Evolutionary conservation across 2,113 vertebrate genomes (phyloP), one percentile per base, ranked within the genome.

Genomic region (Antechinus flavipes): DNA sequence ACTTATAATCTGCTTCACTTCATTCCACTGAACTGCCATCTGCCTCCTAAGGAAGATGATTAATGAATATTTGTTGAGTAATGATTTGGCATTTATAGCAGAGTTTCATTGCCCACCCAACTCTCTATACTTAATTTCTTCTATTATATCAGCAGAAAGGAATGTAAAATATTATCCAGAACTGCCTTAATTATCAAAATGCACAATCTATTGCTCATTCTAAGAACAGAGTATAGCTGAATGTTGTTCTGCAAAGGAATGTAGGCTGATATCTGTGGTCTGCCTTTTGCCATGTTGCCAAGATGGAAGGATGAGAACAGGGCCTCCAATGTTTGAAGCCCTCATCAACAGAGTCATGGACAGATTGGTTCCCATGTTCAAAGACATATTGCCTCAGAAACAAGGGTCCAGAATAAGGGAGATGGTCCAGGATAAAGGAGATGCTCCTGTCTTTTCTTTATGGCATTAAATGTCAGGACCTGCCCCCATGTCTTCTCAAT

Each of bases 151-250:
- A 95, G n/a, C 35, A 94, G 8, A 25, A 54, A 95, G 84, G 93
- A 95, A 91, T 0, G 0, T 92, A 90, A 22, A 94, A 91, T 91
- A 90, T 90, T 91, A 91, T 55, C 93, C 90, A 68, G n/a, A 95
- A 94, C 55, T 96, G 95, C 92, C 97, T 93, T 90, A 76, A 50
- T 92, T 94, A 92, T 92, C 95, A 98, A 68, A 97, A 97, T 93
- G 92, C 96, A n/a, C 93, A 94, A 89, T 53, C 95, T 76, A 46
- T 94, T 92, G 91, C 90, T 94, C 95, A 58, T 94, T 94, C 93
- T 56, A 55, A 35, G 84, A 47, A n/a, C 9, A 95, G 89, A 76
- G 90, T 92, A n/a, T 93, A 84, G 76, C 91, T 26, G 96, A 94
- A 96, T 93, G 54, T 94, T 47, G 95, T 96, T 96, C 92, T 89